These are phyloP conservation scores for Oreochromis spilurus DNA, from an alignment of 2,113 vertebrate genomes.

Conservation along the genomic window DNA sequence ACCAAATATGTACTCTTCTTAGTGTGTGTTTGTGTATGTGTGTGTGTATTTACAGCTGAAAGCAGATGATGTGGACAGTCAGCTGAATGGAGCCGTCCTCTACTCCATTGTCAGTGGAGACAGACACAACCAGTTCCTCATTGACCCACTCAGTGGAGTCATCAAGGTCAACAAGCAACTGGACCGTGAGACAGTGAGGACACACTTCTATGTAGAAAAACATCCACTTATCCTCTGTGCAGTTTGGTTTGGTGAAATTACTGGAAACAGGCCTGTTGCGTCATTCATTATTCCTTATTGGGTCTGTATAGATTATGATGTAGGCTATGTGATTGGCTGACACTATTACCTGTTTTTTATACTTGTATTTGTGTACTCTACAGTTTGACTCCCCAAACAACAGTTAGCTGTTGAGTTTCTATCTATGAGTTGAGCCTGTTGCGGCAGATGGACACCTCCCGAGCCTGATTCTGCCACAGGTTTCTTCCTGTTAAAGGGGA, in stretches of 20 bases:
- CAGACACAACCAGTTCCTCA: conserved; percentile 84
- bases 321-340: not conserved
- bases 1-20: not conserved
- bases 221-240: not conserved
- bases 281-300: not conserved
- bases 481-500: not conserved
- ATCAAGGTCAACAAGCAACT: conserved; percentile 93
- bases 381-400: not conserved
- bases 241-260: not conserved
- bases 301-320: not conserved
- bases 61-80: conserved; percentile 91
- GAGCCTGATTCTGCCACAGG: not conserved
- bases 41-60: conserved; percentile 74
- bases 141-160: conserved; percentile 84
- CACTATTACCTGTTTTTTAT: not conserved
- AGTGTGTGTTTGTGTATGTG: not conserved
- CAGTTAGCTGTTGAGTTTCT: not conserved
- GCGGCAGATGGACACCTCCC: not conserved
- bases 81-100: conserved; percentile 82
- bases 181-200: conserved; percentile 90
- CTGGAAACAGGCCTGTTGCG: not conserved
- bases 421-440: not conserved
- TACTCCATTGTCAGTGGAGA: conserved; percentile 92
- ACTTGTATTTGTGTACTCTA: not conserved
- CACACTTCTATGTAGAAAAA: not conserved